Evolutionary conservation across 1,140 invertebrate species (phyloP).

Genomic region (Tetragnatha versicolor): DNA sequence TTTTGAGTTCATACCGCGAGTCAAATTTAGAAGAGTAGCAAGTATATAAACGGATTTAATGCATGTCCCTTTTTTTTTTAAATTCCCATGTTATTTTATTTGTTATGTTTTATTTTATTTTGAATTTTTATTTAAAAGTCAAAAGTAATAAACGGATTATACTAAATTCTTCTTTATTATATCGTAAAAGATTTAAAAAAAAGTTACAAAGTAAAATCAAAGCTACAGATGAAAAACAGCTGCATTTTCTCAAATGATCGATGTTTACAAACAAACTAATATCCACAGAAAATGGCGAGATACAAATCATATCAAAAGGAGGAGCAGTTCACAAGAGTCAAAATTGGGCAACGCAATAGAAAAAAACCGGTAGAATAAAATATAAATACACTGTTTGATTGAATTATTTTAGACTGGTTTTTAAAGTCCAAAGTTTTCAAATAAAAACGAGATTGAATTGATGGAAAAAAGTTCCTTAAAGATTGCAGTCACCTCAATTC

Average conservation of each 20-base stretch:
- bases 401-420: too few species aligned
- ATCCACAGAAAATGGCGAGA: conserved; percentile 3
- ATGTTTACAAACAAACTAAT: conserved; percentile 2
- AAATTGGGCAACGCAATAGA: too few species aligned
- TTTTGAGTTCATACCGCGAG: too few species aligned
- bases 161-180: conserved; percentile 30
- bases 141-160: too few species aligned
- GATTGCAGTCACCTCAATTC: background rate
- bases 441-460: background rate
- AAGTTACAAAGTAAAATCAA: conserved; percentile 48
- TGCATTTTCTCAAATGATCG: conserved; percentile 30
- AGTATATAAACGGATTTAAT: too few species aligned
- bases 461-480: background rate
- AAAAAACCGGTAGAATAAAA: too few species aligned
- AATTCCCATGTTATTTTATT: too few species aligned
- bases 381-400: background rate
- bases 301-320: conserved; percentile 4
- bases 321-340: background rate
- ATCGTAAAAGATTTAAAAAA: conserved; percentile 43
- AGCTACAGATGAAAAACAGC: conserved; percentile 43
- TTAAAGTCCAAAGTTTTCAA: too few species aligned
- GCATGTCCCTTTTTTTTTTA: too few species aligned
- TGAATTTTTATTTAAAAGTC: too few species aligned
- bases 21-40: too few species aligned
- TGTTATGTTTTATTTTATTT: too few species aligned